Conservation (phyloP, 2,113 vertebrate species). For the Mesitornis unicolor region DNA sequence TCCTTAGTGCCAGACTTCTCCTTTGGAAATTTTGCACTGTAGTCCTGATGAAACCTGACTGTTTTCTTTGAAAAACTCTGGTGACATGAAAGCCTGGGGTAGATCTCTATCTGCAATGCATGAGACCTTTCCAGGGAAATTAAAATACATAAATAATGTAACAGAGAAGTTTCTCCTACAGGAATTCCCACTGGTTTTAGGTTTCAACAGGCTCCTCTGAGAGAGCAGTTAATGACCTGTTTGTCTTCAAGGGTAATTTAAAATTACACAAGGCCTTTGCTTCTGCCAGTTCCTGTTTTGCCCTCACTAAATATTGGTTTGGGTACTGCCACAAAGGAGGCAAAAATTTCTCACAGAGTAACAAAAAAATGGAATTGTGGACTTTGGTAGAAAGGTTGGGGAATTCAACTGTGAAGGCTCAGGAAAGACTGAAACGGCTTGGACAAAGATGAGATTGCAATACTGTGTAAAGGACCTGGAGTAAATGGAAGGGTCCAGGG, state of each 20-base stretch:
- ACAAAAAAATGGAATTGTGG: neutral
- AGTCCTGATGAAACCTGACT: neutral
- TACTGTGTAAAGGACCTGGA: neutral
- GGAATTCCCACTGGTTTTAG: neutral
- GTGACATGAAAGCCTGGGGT: neutral
- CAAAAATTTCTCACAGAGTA: neutral
- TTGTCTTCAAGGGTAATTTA: neutral
- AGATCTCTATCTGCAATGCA: neutral
- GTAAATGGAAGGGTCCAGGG: neutral
- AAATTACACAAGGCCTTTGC: neutral
- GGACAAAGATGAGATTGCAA: neutral
- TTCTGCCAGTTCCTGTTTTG: neutral
- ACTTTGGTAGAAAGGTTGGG: neutral
- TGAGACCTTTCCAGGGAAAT: neutral
- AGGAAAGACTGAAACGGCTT: neutral
- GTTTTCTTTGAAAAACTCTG: neutral
- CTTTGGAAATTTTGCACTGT: neutral
- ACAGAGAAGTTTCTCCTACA: neutral
- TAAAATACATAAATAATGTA: neutral
- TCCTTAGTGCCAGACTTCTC: neutral
- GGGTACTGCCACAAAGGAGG: neutral
- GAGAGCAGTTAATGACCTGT: rapidly evolving
- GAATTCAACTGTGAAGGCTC: neutral
- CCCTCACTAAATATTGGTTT: neutral
- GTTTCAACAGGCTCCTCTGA: neutral